These are phyloP conservation scores for Psittacus erithacus DNA, from an alignment of 2,113 vertebrate genomes.

Conservation along the genomic window DNA sequence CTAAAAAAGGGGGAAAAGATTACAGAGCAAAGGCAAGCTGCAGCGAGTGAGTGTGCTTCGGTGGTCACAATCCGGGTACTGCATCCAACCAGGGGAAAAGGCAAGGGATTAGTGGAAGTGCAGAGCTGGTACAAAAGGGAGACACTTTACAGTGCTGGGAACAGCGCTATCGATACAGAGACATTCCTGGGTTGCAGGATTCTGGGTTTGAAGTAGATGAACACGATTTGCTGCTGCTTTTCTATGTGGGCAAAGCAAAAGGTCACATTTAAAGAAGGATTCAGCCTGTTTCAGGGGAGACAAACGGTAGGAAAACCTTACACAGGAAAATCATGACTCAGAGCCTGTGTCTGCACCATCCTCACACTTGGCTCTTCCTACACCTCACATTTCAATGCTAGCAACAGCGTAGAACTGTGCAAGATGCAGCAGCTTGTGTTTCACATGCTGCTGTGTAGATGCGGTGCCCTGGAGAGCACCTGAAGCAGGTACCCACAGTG, in stretches of 20 bases:
- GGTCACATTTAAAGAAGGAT: not conserved
- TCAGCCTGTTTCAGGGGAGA: not conserved
- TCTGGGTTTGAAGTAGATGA: not conserved
- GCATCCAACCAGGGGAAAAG: not conserved
- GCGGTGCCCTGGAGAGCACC: not conserved
- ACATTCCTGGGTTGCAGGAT: not conserved
- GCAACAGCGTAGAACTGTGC: not conserved
- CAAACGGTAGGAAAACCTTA: not conserved
- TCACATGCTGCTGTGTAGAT: accelerated
- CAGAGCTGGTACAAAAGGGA: not conserved
- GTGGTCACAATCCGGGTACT: not conserved
- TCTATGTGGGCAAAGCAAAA: not conserved
- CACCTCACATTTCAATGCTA: not conserved
- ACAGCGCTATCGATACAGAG: not conserved
- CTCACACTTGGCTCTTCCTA: not conserved
- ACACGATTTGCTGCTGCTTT: not conserved
- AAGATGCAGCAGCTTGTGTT: not conserved
- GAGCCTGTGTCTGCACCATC: not conserved
- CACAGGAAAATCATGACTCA: not conserved
- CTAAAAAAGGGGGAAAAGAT: not conserved
- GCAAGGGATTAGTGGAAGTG: not conserved
- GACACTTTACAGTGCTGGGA: not conserved
- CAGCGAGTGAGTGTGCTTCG: not conserved
- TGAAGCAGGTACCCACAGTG: accelerated
- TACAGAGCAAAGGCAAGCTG: slow-evolving; percentile 50